Evolutionary conservation across 2,797 vertebrate species (phyloP).

Genomic region (Mormyrus hasselquistii): DNA sequence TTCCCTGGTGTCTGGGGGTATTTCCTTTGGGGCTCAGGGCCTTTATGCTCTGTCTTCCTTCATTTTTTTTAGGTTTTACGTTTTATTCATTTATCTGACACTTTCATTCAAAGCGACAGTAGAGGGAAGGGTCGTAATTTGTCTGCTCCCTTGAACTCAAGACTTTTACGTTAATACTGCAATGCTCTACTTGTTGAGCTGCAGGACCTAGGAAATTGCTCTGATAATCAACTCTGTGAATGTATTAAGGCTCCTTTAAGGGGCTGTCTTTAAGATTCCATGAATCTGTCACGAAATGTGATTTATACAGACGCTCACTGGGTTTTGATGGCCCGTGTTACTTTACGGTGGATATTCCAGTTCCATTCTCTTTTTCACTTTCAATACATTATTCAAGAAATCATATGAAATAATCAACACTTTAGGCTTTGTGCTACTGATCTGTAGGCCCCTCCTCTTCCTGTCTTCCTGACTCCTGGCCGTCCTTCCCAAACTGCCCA

Average conservation of each 20-base stretch:
- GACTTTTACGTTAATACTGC: not conserved
- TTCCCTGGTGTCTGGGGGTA: not conserved
- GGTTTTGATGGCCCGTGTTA: not conserved
- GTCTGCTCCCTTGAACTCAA: not conserved
- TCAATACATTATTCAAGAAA: not conserved
- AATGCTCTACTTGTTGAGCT: not conserved
- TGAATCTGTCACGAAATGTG: not conserved
- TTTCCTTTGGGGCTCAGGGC: conserved; percentile 29
- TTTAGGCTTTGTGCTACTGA: not conserved
- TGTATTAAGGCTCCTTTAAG: not conserved
- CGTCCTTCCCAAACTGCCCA: conserved; percentile 19
- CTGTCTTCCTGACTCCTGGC: not conserved
- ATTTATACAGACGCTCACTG: not conserved
- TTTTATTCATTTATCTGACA: not conserved
- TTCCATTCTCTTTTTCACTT: not conserved
- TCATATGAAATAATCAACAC: not conserved
- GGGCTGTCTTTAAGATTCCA: no score
- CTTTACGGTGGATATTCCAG: not conserved
- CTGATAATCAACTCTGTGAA: not conserved
- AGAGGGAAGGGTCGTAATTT: not conserved
- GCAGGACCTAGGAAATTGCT: not conserved
- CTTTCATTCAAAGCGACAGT: not conserved
- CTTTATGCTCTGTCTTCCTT: no score
- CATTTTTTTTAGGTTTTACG: not conserved
- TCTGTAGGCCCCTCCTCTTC: not conserved